Evolutionary conservation across 2,113 vertebrate genomes (phyloP).

Genomic region (Psittacara wagleri): DNA sequence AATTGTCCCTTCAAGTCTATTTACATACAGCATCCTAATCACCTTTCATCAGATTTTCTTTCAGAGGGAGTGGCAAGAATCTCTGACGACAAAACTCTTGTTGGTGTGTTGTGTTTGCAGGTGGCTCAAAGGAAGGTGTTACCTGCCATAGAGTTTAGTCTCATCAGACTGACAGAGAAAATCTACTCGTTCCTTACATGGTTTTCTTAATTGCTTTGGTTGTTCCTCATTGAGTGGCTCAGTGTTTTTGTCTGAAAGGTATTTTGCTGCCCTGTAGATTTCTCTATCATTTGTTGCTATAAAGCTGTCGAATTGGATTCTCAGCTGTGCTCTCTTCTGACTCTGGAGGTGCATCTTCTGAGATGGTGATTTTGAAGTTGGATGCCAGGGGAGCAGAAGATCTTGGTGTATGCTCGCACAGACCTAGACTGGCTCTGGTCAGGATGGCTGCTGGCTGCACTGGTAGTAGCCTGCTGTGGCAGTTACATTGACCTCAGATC

Average conservation of each 20-base stretch:
- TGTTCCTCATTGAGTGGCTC: neutral
- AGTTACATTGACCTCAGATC: neutral
- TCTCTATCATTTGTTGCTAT: accelerated
- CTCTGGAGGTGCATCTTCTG: neutral
- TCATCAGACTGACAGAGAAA: neutral
- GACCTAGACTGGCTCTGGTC: neutral
- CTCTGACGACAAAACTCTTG: neutral
- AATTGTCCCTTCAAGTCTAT: neutral
- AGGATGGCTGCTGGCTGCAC: neutral
- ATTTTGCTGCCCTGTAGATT: neutral
- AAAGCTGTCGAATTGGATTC: neutral
- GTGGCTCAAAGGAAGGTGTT: neutral
- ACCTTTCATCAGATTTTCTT: neutral
- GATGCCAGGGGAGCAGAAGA: neutral
- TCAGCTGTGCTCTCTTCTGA: neutral
- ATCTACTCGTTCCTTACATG: accelerated
- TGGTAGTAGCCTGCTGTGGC: neutral
- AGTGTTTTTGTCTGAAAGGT: neutral
- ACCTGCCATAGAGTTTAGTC: neutral
- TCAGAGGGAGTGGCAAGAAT: neutral
- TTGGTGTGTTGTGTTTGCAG: neutral
- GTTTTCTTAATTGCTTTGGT: neutral
- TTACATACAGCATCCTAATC: neutral
- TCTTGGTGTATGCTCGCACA: neutral
- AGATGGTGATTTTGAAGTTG: neutral